Percentiles rank a stretch among this genome's conserved stretches.
Conservation (phyloP, 2,797 vertebrate species). For the Gouania willdenowi region DNA sequence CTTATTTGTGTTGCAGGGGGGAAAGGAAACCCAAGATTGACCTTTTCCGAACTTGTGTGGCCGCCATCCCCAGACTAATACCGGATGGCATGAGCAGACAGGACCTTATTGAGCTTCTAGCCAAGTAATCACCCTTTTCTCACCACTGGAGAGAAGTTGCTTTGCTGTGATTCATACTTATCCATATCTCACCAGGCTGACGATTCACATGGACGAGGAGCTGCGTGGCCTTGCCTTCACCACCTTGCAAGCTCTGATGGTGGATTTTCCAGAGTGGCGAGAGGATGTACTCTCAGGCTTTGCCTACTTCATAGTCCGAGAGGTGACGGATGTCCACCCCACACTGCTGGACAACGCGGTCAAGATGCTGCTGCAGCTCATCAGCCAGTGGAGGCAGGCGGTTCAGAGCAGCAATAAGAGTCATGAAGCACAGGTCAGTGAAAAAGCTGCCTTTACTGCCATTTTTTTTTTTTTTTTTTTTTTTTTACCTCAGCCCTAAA, state of each 20-base stretch:
- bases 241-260: conserved; percentile 96
- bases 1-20: conserved; percentile 75
- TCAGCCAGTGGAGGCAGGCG: conserved; percentile 95
- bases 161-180: neutral
- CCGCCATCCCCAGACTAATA: conserved; percentile 95
- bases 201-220: conserved; percentile 99
- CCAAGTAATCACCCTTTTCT: conserved; percentile 79
- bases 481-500: too few relatives aligned
- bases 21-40: conserved; percentile 99
- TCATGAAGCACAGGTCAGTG: conserved; percentile 82
- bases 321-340: conserved; percentile 95
- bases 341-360: conserved; percentile 95
- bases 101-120: conserved; percentile 95
- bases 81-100: conserved; percentile 98
- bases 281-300: conserved; percentile 98
- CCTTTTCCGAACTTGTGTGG: conserved; percentile 96
- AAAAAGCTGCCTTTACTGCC: neutral
- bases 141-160: too few relatives aligned
- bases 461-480: neutral
- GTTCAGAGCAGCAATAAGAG: conserved; percentile 89
- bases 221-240: conserved; percentile 95
- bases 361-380: conserved; percentile 97
- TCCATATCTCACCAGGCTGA: too few relatives aligned
- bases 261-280: conserved; percentile 97
- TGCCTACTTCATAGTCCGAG: conserved; percentile 94